phyloP scores from a whole-genome alignment of 2,113 vertebrate genomes.

The Cygnus atratus region DNA sequence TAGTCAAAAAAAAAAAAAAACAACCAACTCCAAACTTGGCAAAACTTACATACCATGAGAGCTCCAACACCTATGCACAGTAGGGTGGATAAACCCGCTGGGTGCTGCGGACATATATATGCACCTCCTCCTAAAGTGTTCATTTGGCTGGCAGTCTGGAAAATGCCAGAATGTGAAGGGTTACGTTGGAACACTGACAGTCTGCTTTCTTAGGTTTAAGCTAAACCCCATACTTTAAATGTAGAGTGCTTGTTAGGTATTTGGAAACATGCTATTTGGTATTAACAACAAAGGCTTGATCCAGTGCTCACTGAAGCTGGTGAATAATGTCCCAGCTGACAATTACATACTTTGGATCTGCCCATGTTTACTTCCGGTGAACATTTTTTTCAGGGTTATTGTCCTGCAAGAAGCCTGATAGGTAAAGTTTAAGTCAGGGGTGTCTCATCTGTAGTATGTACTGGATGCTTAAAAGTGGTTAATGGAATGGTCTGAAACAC shows the following conservation, averaged over 20 bases:
- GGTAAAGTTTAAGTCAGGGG: background rate
- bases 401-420: background rate
- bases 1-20: slow-evolving; percentile 27
- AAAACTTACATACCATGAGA: slow-evolving; percentile 75
- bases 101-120: slow-evolving; percentile 69
- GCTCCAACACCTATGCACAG: slow-evolving; percentile 76
- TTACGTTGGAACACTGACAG: slow-evolving; percentile 65
- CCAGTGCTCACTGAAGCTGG: background rate
- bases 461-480: background rate
- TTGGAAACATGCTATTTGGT: background rate
- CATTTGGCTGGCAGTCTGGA: slow-evolving; percentile 77
- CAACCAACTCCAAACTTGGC: slow-evolving; percentile 59
- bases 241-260: background rate
- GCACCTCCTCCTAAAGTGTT: slow-evolving; percentile 74
- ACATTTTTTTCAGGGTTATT: background rate
- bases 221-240: background rate
- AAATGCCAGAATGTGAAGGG: slow-evolving; percentile 76
- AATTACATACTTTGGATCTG: background rate
- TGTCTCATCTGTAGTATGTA: background rate
- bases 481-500: background rate
- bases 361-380: background rate
- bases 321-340: background rate
- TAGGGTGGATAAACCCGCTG: slow-evolving; percentile 72
- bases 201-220: slow-evolving; percentile 46
- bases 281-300: background rate